Evolutionary conservation across 2,113 vertebrate genomes (phyloP).

Genomic region (Laticauda laticaudata): DNA sequence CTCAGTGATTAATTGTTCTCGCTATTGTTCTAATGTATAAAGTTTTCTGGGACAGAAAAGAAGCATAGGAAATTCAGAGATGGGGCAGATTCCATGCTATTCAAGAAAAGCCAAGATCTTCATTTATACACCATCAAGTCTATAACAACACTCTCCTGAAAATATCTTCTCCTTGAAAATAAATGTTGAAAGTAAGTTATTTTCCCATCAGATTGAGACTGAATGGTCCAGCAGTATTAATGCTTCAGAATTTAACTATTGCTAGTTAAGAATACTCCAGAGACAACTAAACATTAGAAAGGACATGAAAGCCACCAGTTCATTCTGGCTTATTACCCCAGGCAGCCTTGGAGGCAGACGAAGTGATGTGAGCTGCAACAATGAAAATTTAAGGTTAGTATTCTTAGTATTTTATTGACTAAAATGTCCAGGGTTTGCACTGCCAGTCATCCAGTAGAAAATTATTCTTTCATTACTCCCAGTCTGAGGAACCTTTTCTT

Average conservation of each 20-base stretch:
- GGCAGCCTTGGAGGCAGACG: constrained; percentile 10
- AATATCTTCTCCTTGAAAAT: not conserved
- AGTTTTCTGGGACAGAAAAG: not conserved
- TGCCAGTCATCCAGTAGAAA: constrained; percentile 41
- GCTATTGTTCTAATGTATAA: not conserved
- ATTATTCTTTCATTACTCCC: constrained; percentile 44
- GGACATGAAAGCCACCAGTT: constrained; percentile 44
- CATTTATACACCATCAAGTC: not conserved
- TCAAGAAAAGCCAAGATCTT: not conserved
- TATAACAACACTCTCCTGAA: not conserved
- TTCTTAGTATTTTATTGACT: constrained; percentile 40
- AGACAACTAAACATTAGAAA: not conserved
- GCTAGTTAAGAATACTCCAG: constrained; percentile 21
- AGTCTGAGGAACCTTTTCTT: constrained; percentile 48
- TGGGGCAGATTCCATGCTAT: not conserved
- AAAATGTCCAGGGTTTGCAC: not conserved
- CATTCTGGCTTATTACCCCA: constrained; percentile 36
- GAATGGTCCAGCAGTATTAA: not conserved
- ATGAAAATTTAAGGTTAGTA: constrained; percentile 41
- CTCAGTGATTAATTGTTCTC: not conserved
- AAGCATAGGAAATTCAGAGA: not conserved
- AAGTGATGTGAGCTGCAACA: constrained; percentile 36
- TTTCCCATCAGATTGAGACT: not conserved
- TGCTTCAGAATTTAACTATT: constrained; percentile 30
- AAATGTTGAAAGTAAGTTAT: not conserved